phyloP scores from a whole-genome alignment of 1,140 invertebrate genomes.

The Drosophila azteca region DNA sequence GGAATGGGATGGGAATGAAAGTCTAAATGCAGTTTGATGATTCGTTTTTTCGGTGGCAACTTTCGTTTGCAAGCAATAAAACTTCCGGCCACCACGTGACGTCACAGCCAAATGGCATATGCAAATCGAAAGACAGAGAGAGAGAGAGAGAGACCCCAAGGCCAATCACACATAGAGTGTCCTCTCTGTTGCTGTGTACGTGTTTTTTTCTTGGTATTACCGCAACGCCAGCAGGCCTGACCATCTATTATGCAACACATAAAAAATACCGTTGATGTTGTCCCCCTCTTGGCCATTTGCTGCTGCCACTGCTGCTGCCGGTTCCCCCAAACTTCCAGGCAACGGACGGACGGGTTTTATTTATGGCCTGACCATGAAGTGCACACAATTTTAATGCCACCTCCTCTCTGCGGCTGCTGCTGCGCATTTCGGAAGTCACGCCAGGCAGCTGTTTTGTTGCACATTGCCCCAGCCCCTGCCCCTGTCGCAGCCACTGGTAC shows the following conservation, averaged over 20 bases:
- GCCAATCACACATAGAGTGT: constrained; percentile 12
- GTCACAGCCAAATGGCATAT: constrained; percentile 36
- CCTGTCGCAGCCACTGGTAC: too few species aligned
- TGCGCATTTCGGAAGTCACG: constrained; percentile 57
- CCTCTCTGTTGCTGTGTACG: constrained; percentile 32
- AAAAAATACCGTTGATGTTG: constrained; percentile 27
- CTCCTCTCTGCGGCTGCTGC: constrained; percentile 22
- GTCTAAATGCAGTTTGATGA: constrained; percentile 24
- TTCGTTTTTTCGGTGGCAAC: constrained; percentile 16
- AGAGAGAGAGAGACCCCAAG: constrained; percentile 25
- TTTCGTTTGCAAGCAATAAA: constrained; percentile 37
- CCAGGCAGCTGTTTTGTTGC: constrained; percentile 36
- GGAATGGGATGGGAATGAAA: background rate
- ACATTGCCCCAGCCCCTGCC: constrained; percentile 4
- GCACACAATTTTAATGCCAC: constrained; percentile 64
- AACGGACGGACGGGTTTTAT: background rate
- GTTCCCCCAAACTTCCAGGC: constrained; percentile 35
- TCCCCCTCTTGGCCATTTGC: background rate
- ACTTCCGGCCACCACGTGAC: constrained; percentile 39
- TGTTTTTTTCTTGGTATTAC: constrained; percentile 65
- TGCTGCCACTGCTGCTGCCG: constrained; percentile 35
- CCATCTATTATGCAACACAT: constrained; percentile 70
- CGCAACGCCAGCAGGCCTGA: constrained; percentile 54
- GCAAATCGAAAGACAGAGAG: constrained; percentile 30
- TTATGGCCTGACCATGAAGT: constrained; percentile 53